Evolutionary conservation across 2,888 invertebrate genomes (phyloP), one percentile per base, ranked within the genome.

Genomic region (Agonopterix heracliana): DNA sequence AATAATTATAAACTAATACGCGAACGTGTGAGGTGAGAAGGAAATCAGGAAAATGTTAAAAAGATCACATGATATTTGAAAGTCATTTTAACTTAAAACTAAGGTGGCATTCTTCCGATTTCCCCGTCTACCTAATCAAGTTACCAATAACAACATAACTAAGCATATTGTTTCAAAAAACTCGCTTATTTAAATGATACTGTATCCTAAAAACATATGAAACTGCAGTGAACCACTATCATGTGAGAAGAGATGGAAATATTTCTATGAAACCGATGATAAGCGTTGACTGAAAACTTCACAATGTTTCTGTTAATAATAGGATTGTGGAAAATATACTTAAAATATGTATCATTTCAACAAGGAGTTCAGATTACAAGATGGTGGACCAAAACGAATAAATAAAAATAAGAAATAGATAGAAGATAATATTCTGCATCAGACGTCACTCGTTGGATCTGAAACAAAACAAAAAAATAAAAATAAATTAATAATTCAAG

Each of bases 21-120:
- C 57, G 76, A 72, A 75, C 71, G 56, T 64, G 61, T 66, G 64
- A 71, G 64, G 65, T 74, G 54, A 64, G 75, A 68, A 76, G 78
- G 78, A 74, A 84, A 82, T 66, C 76, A 72, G 66, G 74, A 81
- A 80, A 85, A 81, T 70, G 82, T 77, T 59, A 57, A 53, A 59
- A 64, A 61, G 65, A 67, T 71, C 64, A 71, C 59, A 70, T 55
- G 61, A 52, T 54, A 26, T 26, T 26, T 60, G 49, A 54, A 60
- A 74, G 80, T 82, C 80, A 77, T 66, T 52, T 53, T 74, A 71
- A 71, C 74, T 77, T 78, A 54, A 66, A 71, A 72, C 69, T 75
- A 77, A 50, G 61, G 60, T 60, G 71, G 65, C 80, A 76, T 74
- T 81, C 72, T 79, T 74, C 58, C 77, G 71, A 67, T 79, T 80